Evolutionary conservation across 2,888 invertebrate species (phyloP).

Genomic region (Phalera bucephala): DNA sequence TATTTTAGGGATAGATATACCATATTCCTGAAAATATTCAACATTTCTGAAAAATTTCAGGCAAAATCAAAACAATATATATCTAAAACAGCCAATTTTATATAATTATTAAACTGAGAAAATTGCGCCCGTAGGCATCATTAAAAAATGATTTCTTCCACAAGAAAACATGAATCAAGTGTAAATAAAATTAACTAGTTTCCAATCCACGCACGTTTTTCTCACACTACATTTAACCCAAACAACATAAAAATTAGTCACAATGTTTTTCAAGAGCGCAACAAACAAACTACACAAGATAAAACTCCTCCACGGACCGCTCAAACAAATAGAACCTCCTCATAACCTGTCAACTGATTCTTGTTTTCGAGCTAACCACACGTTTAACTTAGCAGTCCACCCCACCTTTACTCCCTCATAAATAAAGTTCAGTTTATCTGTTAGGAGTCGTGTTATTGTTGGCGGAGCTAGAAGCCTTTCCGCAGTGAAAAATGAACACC

Average conservation of each 20-base stretch:
- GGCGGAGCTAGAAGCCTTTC: constrained; percentile 39
- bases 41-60: too few relatives aligned
- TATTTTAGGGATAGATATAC: too few relatives aligned
- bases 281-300: constrained; percentile 21
- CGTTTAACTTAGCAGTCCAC: constrained; percentile 7
- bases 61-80: too few relatives aligned
- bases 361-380: constrained; percentile 33
- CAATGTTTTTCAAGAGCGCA: constrained; percentile 10
- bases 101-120: too few relatives aligned
- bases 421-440: constrained; percentile 38
- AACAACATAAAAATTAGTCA: constrained; percentile 10
- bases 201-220: too few relatives aligned
- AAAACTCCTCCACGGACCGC: constrained; percentile 27
- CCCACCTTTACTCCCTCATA: constrained; percentile 20
- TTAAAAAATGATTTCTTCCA: too few relatives aligned
- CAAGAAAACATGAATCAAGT: too few relatives aligned
- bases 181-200: too few relatives aligned
- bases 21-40: too few relatives aligned
- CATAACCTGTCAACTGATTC: constrained; percentile 66
- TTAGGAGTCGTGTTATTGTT: constrained; percentile 14
- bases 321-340: constrained; percentile 55
- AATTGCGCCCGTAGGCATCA: too few relatives aligned
- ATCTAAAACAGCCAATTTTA: too few relatives aligned
- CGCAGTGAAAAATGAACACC: constrained; percentile 75
- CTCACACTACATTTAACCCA: too few relatives aligned